phyloP scores from a whole-genome alignment of 2,797 vertebrate species.

The Halcyon badia region DNA sequence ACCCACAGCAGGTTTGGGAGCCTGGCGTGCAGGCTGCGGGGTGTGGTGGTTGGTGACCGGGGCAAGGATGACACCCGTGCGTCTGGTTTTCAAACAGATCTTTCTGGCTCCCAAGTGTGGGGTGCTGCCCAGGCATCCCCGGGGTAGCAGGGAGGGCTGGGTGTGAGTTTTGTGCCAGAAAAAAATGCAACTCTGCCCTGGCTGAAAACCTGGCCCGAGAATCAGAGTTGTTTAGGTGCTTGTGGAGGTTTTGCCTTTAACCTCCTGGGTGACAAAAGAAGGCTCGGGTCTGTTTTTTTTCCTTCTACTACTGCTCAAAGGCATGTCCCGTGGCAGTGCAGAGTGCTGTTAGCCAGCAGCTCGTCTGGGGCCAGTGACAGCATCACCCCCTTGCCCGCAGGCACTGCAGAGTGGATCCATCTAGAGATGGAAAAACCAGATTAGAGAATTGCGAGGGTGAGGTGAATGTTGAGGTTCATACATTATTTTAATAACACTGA shows the following conservation, averaged over 20 bases:
- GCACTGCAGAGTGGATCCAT: rapidly evolving
- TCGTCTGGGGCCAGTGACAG: background rate
- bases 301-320: background rate
- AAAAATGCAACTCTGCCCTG: background rate
- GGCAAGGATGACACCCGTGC: rapidly evolving
- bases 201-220: background rate
- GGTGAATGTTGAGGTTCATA: background rate
- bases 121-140: rapidly evolving
- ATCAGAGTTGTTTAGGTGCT: background rate
- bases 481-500: background rate
- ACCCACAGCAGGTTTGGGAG: rapidly evolving
- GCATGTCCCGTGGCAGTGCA: rapidly evolving
- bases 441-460: background rate
- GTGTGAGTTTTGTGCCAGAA: background rate
- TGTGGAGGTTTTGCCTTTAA: background rate
- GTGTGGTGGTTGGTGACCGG: rapidly evolving
- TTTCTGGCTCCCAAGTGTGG: background rate
- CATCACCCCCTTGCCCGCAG: rapidly evolving
- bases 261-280: background rate
- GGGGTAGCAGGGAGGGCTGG: background rate
- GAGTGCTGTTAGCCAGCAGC: background rate
- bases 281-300: background rate
- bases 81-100: background rate
- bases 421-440: background rate
- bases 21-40: background rate